Evolutionary conservation across 2,888 invertebrate genomes (phyloP), one percentile per base, ranked within the genome.

Genomic region (Drosophila aldrichi): DNA sequence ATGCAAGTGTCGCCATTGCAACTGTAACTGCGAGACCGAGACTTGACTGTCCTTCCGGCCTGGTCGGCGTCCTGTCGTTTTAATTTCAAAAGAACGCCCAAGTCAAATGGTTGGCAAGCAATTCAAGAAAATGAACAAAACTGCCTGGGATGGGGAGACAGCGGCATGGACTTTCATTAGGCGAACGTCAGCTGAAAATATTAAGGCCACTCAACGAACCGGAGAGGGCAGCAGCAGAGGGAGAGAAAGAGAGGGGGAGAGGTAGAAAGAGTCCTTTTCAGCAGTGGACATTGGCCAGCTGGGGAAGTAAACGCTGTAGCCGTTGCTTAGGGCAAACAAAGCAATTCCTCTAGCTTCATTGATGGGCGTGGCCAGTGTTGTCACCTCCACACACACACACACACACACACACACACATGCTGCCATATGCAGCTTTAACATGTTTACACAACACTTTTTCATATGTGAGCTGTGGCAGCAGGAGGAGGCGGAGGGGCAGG

Each of bases 371-470:
- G 74, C 78, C 66, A 54, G 36, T 36, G 48, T 58, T 58, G 48
- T 38, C 58, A 58, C 48, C 58, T 58, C 38, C 46, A 58, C 16
- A 29, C 36, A 16, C 44, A 18, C 10, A 29, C 3, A 29, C 16
- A 46, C 3, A 29, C 3, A n/a, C 16, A 22, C n/a, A n/a, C n/a
- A 29, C 8, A n/a, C 9, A 40, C 9, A 40, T 9, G 20, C 44
- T 22, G 38, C 29, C 59, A 54, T 49, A 72, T 59, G 41, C 65
- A 61, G 71, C 70, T 74, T 54, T 74, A 69, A 74, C 73, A 65
- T 85, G 83, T 85, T 88, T 86, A 81, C 80, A 83, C 81, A 88
- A 79, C 86, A 81, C 81, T 86, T 86, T 81, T 88, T 72, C 41
- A 43, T 20, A 41, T 16, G 57, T 14, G 43, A n/a, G n/a, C n/a